phyloP scores from a whole-genome alignment of 2,113 vertebrate genomes.

The Brachyhypopomus occidentalis region DNA sequence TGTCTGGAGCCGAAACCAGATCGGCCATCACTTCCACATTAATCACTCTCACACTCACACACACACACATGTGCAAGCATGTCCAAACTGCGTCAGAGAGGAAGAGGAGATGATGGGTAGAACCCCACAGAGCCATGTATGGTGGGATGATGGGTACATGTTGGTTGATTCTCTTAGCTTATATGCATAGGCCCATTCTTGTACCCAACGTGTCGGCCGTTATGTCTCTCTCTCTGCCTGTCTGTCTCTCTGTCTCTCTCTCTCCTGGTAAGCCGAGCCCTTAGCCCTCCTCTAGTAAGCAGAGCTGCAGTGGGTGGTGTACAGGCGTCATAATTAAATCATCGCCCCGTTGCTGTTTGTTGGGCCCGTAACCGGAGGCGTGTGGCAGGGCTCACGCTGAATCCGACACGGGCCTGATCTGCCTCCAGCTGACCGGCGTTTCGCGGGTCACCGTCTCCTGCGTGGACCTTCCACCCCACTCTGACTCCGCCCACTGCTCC shows the following conservation, averaged over 20 bases:
- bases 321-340: constrained; percentile 90
- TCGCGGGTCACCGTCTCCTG: constrained; percentile 34
- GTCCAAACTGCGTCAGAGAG: not conserved
- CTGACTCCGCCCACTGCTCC: too few species aligned
- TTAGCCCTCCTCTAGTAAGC: constrained; percentile 80
- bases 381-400: constrained; percentile 60
- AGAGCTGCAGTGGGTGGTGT: constrained; percentile 79
- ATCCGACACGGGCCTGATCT: constrained; percentile 43
- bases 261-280: constrained; percentile 77
- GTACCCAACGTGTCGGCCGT: not conserved
- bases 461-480: constrained; percentile 7
- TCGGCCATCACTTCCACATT: constrained; percentile 80
- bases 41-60: constrained; percentile 83
- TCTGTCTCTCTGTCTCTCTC: not conserved
- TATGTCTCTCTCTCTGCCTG: not conserved
- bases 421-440: constrained; percentile 30
- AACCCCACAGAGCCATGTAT: not conserved
- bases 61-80: constrained; percentile 11
- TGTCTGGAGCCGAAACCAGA: constrained; percentile 84
- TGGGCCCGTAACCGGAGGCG: constrained; percentile 78
- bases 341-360: constrained; percentile 78
- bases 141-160: not conserved
- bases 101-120: not conserved
- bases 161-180: not conserved
- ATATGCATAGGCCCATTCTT: too few species aligned